Evolutionary conservation across 2,797 vertebrate species (phyloP).

Genomic region (Tenualosa thibaudeaui): DNA sequence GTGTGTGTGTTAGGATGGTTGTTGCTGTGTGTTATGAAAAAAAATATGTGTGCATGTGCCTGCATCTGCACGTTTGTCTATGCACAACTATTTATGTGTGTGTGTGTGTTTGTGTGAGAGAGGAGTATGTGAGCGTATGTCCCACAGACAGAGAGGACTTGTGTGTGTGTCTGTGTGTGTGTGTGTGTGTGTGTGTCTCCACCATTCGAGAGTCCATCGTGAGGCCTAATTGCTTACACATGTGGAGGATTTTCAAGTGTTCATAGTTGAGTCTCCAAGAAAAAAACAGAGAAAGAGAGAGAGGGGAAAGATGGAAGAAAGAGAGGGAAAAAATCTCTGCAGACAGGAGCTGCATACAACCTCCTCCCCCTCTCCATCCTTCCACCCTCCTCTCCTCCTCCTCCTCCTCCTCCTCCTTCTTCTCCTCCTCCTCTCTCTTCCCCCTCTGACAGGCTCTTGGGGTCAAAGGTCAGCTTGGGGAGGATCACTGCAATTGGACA

Average conservation of each 20-base stretch:
- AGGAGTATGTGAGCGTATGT: background rate
- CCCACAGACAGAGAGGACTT: background rate
- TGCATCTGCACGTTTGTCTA: background rate
- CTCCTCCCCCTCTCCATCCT: constrained; percentile 46
- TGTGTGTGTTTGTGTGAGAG: constrained; percentile 34
- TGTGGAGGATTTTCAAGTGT: constrained; percentile 77
- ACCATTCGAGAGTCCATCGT: constrained; percentile 63
- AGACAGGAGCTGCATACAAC: constrained; percentile 56
- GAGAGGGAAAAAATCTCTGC: constrained; percentile 11
- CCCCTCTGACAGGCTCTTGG: constrained; percentile 60
- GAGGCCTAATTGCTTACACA: constrained; percentile 77
- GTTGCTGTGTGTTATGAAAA: background rate
- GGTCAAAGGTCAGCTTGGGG: constrained; percentile 67
- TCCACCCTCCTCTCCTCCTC: constrained; percentile 62
- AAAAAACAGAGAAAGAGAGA: background rate
- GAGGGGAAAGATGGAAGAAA: constrained; percentile 34
- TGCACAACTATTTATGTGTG: background rate
- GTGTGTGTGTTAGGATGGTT: background rate
- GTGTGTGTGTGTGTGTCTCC: constrained; percentile 58
- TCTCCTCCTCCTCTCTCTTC: constrained; percentile 67
- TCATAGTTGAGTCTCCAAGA: constrained; percentile 71
- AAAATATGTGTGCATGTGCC: background rate
- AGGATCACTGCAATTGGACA: constrained; percentile 74
- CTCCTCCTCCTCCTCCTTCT: constrained; percentile 41
- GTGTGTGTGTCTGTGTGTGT: constrained; percentile 38